Base-by-base conservation (phyloP, 2,888 invertebrate genomes). In the Drosophila mercatorum region DNA sequence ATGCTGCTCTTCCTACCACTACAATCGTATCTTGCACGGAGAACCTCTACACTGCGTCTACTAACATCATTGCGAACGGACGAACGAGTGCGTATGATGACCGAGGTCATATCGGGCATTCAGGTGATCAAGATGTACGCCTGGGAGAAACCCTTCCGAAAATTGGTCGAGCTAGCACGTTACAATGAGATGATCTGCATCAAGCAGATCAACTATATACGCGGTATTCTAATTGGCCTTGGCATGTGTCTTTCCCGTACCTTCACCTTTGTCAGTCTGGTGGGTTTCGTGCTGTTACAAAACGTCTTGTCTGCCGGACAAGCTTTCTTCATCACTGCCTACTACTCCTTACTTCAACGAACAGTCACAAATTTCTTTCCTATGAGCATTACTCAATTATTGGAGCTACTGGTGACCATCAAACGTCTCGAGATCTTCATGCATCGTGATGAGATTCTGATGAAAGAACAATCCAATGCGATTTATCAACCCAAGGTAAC, bases 41-140 rank as follows among this genome's bases (percentile, higher is more conserved):
- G 94, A 59, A 96, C 96, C 2, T 53, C 72, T 0, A 43, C 17
- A 0, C 91, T 97, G 78, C 95, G 95, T 86, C 34, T 34, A 34
- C 10, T 34, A 34, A 98, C 97, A 0, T 98, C 98, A 0, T 92
- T 95, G n/a, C 94, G 96, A 69, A 98, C 98, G 0, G 98, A 98
- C 92, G 97, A 97, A 91, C 94, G 98, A 57, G 97, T 98, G 7
- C 95, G 97, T 2, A 94, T 98, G 55, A 98, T 98, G 96, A 97
- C 97, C 90, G 98, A 98, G 93, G 96, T 97, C 31, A 95, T 98
- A 43, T 95, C 95, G 81, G 98, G 97, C 1, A 97, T 97, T 90
- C 95, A 97, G 93, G 97, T 98, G 0, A 97, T 98, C 78, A 98
- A 98, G 93, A 98, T 98, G 98, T 98, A 98, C 90, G 97, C 98